Conservation (phyloP, 2,113 vertebrate genomes). For the Muscicapa adusta region DNA sequence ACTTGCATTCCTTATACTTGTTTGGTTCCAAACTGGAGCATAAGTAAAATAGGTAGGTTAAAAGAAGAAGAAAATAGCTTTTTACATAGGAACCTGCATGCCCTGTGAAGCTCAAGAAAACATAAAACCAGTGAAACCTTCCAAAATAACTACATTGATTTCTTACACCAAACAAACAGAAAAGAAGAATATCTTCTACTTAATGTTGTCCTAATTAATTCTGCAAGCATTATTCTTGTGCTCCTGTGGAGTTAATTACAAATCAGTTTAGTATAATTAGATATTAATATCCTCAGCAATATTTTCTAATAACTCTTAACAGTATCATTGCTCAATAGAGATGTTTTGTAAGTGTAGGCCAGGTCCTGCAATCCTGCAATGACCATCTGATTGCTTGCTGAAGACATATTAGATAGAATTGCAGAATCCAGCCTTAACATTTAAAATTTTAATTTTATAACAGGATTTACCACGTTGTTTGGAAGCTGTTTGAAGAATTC, state of each 20-base stretch:
- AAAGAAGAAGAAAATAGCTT: background rate
- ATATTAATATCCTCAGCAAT: slow-evolving; percentile 71
- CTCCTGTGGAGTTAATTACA: slow-evolving; percentile 68
- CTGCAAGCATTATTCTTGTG: slow-evolving; percentile 55
- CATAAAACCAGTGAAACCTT: background rate
- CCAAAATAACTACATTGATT: slow-evolving; percentile 15
- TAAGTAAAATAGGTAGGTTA: background rate
- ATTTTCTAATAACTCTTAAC: slow-evolving; percentile 71
- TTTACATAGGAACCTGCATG: background rate
- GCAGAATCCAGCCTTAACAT: background rate
- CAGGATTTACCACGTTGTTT: background rate
- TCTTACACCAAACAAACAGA: slow-evolving; percentile 51
- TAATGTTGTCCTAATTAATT: slow-evolving; percentile 67
- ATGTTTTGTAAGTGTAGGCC: slow-evolving; percentile 38
- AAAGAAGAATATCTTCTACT: slow-evolving; percentile 27
- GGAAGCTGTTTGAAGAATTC: background rate
- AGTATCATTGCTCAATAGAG: slow-evolving; percentile 31
- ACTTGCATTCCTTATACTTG: background rate
- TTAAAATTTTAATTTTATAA: background rate
- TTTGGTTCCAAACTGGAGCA: background rate
- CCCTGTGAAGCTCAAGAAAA: background rate
- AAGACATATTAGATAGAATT: background rate
- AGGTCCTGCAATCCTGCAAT: background rate
- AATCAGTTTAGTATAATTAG: slow-evolving; percentile 74
- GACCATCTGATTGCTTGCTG: background rate